Percentiles rank a stretch among this genome's conserved stretches.
These are phyloP conservation scores for Drosophila orena DNA, from an alignment of 1,140 invertebrate species.

Conservation along the genomic window DNA sequence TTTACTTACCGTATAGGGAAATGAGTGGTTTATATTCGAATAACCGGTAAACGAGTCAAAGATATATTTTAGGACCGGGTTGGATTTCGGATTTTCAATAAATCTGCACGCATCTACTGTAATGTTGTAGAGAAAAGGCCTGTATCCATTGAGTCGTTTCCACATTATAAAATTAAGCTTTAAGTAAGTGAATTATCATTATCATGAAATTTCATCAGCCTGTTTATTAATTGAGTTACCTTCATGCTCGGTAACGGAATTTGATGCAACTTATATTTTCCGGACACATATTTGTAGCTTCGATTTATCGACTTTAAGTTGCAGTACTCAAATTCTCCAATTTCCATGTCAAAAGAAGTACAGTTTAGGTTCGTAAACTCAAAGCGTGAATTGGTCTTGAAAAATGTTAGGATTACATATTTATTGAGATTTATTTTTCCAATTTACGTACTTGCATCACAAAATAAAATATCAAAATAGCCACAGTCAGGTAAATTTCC, in stretches of 20 bases:
- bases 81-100: neutral
- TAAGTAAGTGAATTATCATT: neutral
- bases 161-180: neutral
- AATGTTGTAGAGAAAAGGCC: neutral
- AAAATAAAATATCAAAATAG: neutral
- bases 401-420: neutral
- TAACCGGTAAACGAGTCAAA: neutral
- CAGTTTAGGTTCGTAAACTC: slow-evolving; percentile 29
- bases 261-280: neutral
- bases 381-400: neutral
- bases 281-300: slow-evolving; percentile 1
- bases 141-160: neutral
- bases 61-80: neutral
- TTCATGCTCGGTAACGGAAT: neutral
- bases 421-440: neutral
- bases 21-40: neutral
- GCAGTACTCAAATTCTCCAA: slow-evolving; percentile 11
- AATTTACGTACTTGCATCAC: neutral
- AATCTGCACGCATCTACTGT: neutral
- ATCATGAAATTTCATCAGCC: too few species aligned
- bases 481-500: neutral
- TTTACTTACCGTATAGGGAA: neutral
- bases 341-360: neutral
- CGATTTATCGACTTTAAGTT: slow-evolving; percentile 28
- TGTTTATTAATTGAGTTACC: neutral